Evolutionary conservation across 2,888 invertebrate genomes (phyloP), one percentile per base, ranked within the genome.

Genomic region (Corythucha ciliata): DNA sequence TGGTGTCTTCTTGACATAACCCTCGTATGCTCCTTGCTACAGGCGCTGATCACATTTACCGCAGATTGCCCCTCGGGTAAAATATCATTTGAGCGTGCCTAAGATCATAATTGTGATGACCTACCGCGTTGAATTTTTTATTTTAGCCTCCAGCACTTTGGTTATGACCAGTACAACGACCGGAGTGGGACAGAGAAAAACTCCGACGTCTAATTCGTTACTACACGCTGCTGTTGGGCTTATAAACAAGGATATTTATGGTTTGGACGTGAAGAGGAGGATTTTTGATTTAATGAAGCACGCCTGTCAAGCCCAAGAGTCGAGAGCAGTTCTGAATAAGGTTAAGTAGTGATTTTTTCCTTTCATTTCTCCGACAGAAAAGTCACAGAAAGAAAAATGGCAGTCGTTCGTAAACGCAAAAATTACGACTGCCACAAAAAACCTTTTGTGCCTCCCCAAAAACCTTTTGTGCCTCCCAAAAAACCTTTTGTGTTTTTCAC

Each of bases 1-100:
- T 81, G 81, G 80, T 75, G 77, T 60, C 73, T 73, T 63, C 70
- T 76, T 60, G 76, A 76, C 21, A 76, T 75, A 44, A 67, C 66
- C 41, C 66, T 77, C 33, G 63, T 78, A 4, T 67, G 70, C 2
- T 72, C 75, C 16, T 71, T 74, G 14, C 66, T 81, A 48, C 74
- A 75, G 60, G 67, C 81, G 58, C 62, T 83, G 34, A 72, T 75
- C 48, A 79, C 77, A 0, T 80, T 77, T 59, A 79, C 79, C 2
- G 77, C 77, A 49, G 71, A 75, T 55, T 80, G 79, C 62, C 64
- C 72, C 12, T 70, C 72, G 72, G 81, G 81, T 80, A 64, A 62
- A 60, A 32, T 8, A 29, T n/a, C 18, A 8, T 41, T 20, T 12
- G 29, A 29, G 12, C n/a, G n/a, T n/a, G n/a, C n/a, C n/a, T 29